Conservation (phyloP, 2,797 vertebrate species). For the Rhadinocentrus ornatus region DNA sequence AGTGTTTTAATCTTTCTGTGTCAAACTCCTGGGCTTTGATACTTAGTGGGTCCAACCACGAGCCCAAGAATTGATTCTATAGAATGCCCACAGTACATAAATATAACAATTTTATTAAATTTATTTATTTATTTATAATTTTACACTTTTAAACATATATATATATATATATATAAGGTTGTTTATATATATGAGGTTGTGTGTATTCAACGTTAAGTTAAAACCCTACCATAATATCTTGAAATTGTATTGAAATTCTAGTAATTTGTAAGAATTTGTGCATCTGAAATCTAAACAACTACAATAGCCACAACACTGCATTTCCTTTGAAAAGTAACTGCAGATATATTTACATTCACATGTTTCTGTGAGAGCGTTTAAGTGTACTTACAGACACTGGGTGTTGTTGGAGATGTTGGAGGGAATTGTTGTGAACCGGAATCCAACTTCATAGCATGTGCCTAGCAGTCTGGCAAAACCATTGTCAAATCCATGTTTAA, state of each 20-base stretch:
- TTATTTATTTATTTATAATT: too few relatives aligned
- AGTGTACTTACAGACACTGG: conserved; percentile 66
- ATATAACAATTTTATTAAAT: background rate
- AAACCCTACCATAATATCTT: background rate
- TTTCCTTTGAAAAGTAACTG: background rate
- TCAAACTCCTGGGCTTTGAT: background rate
- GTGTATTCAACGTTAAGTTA: background rate
- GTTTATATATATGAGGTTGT: too few relatives aligned
- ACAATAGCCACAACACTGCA: background rate
- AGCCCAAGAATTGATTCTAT: background rate
- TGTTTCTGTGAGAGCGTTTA: conserved; percentile 2
- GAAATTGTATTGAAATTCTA: background rate
- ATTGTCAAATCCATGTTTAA: conserved; percentile 10
- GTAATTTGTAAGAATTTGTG: background rate
- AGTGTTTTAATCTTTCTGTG: background rate
- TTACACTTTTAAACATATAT: background rate
- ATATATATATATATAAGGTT: too few relatives aligned
- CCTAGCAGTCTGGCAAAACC: background rate
- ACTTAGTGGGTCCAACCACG: background rate
- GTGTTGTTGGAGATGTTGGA: conserved; percentile 50
- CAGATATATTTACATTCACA: background rate
- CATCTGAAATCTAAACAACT: background rate
- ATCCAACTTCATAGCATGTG: conserved; percentile 13
- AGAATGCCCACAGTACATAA: background rate
- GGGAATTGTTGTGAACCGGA: conserved; percentile 43